These are phyloP conservation scores for Spheniscus humboldti DNA, from an alignment of 2,797 vertebrate genomes.

Conservation along the genomic window DNA sequence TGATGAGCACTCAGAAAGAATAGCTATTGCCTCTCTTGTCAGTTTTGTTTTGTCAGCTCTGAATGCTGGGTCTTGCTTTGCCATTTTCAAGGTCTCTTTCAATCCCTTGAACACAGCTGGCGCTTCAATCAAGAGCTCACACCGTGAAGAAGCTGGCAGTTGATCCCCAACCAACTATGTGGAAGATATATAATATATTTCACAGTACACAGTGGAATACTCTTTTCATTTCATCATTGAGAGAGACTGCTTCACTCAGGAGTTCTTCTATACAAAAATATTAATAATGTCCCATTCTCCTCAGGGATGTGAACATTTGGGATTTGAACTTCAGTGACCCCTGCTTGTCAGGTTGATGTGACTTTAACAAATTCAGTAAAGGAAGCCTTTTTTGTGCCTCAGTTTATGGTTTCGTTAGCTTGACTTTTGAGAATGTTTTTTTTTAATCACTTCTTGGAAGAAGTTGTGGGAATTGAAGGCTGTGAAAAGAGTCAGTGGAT, in stretches of 20 bases:
- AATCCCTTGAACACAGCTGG: conserved; percentile 74
- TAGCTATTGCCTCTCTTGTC: conserved; percentile 64
- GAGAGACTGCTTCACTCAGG: conserved; percentile 52
- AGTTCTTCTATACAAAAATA: conserved; percentile 71
- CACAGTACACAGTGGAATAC: conserved; percentile 59
- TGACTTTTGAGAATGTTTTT: conserved; percentile 25
- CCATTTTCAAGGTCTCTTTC: conserved; percentile 78
- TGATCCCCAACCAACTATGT: conserved; percentile 62
- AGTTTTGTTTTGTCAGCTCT: conserved; percentile 72
- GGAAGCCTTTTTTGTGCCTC: conserved; percentile 20
- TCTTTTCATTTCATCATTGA: conserved; percentile 65
- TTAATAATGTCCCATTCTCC: conserved; percentile 65
- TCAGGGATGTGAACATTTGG: conserved; percentile 58
- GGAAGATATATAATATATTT: conserved; percentile 66
- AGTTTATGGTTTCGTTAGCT: background rate
- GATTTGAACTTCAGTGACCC: conserved; percentile 65
- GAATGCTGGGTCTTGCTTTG: conserved; percentile 70
- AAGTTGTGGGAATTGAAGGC: background rate
- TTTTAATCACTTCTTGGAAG: conserved; percentile 31
- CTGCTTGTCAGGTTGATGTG: conserved; percentile 67
- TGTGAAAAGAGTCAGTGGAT: background rate
- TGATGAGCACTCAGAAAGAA: conserved; percentile 61
- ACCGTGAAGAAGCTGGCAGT: conserved; percentile 71
- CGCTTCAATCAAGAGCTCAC: conserved; percentile 72
- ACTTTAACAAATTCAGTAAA: conserved; percentile 64